These are phyloP conservation scores for Tyto alba DNA, from an alignment of 2,113 vertebrate genomes.

Conservation along the genomic window DNA sequence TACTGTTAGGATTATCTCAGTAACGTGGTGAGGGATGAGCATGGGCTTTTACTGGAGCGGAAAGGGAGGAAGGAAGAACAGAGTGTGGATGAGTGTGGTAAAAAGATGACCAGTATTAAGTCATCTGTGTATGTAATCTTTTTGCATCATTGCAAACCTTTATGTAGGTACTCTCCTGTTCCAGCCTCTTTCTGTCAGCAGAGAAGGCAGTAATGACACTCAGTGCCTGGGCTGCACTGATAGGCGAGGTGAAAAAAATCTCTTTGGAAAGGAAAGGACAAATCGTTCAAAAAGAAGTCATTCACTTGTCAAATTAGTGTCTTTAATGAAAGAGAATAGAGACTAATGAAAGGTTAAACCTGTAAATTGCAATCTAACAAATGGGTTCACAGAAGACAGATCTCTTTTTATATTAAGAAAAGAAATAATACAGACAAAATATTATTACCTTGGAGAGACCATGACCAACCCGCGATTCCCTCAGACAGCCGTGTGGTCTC, in stretches of 20 bases:
- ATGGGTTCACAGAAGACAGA: background rate
- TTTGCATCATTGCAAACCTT: background rate
- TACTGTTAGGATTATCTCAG: background rate
- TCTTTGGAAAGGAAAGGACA: conserved; percentile 24
- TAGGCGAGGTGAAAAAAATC: background rate
- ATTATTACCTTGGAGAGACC: conserved; percentile 7
- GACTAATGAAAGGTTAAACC: conserved; percentile 61
- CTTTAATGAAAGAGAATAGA: conserved; percentile 53
- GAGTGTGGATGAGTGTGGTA: background rate
- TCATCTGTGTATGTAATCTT: background rate
- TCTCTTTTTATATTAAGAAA: conserved; percentile 1
- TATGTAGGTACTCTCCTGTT: background rate
- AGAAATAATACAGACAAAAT: conserved; percentile 43
- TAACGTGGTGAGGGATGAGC: background rate
- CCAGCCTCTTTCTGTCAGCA: background rate
- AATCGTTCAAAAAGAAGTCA: conserved; percentile 31
- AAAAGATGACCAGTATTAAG: background rate
- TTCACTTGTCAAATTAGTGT: conserved; percentile 54
- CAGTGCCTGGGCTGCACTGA: background rate
- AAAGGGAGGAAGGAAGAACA: background rate
- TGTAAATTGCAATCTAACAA: conserved; percentile 52
- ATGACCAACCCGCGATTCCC: background rate
- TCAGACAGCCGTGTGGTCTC: background rate
- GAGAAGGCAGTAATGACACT: background rate
- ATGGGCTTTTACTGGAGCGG: background rate